Base-by-base conservation (phyloP, 2,888 invertebrate genomes). In the Hemicrepidius hirtus region DNA sequence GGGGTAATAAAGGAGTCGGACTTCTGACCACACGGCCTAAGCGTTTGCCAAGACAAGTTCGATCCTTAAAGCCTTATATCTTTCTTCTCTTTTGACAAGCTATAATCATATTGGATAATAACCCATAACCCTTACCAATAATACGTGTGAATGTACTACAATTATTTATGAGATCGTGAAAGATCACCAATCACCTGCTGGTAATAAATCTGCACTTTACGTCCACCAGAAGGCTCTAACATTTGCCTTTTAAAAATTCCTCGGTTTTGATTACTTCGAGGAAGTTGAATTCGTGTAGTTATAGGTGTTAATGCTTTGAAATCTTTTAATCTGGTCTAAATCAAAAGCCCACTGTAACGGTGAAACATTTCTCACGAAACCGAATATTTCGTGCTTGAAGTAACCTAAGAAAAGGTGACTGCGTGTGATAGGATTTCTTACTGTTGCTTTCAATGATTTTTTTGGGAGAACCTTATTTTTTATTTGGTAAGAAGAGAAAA, bases 91-190 rank as follows among this genome's bases (percentile, higher is more conserved):
- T 28, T 53, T 59, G 21, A 40, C 68, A 21, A 12, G 49, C 59
- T 20, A 59, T 59, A 46, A 59, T 67, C 18, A 53, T 55, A 66
- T 55, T 55, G 55, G 50, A 46, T 53, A 66, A 66, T 66, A 50
- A 53, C 10, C 50, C 49, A 65, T 65, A 53, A 50, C 57, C 66
- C 57, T 41, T 63, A 32, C 32, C 46, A 63, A 46, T 46, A 63
- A 46, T 63, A 63, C 44, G 50, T 50, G 64, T 40, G 50, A 65
- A 65, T 68, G 35, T 24, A 60, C 21, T 50, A 46, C 20, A 60
- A 60, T 66, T 60, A 60, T 60, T 68, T 68, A 68, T 37, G 46
- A 68, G 37, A 60, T 68, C 68, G 68, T 68, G 68, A 68, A 68
- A 68, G 68, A 68, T 68, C 68, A 68, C 59, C 60, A 65, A 53